Conservation (phyloP, 2,113 vertebrate species). For the pig (Sus scrofa) region T2T-Sscrofa CM000820.6:13640501-13641000, state of each 20-base stretch:
- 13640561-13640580: neutral
- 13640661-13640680: neutral
- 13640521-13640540: neutral
- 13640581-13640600: neutral
- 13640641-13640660: constrained; percentile 17
- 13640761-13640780: constrained; percentile 69
- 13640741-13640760: constrained; percentile 47
- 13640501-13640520: neutral
- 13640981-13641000: neutral
- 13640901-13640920: neutral
- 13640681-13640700: constrained; percentile 54
- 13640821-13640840: constrained; percentile 72
- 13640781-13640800: constrained; percentile 65
- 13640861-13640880: constrained; percentile 45
- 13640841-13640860: constrained; percentile 44
- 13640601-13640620: constrained; percentile 1
- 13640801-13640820: constrained; percentile 66
- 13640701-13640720: constrained; percentile 19
- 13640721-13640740: constrained; percentile 66
- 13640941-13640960: neutral
- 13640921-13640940: neutral
- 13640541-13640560: neutral
- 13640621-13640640: neutral
- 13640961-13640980: neutral
- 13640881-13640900: constrained; percentile 44